phyloP scores from a whole-genome alignment of 2,113 vertebrate genomes.

The Nothoprocta pentlandii region DNA sequence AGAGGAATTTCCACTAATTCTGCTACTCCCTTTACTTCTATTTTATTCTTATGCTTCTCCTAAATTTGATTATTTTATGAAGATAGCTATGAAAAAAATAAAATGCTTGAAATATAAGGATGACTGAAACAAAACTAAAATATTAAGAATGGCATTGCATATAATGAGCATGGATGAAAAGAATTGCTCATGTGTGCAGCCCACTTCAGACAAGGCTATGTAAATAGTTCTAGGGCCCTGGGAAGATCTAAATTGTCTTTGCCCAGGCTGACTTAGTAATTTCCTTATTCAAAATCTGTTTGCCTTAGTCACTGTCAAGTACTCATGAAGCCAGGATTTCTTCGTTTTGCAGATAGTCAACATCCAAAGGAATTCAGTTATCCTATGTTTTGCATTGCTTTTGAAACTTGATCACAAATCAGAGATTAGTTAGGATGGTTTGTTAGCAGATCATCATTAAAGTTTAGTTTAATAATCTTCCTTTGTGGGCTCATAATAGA shows the following conservation, averaged over 20 bases:
- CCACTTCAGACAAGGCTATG: not conserved
- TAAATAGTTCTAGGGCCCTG: not conserved
- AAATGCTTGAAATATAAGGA: not conserved
- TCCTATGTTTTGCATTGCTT: not conserved
- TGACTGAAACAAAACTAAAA: not conserved
- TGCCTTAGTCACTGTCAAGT: not conserved
- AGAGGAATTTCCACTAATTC: not conserved
- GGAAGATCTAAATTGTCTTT: not conserved
- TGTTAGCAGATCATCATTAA: constrained; percentile 45
- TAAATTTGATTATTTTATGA: not conserved
- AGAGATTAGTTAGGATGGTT: constrained; percentile 34
- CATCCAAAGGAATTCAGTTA: not conserved
- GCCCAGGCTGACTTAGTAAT: not conserved
- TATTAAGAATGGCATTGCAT: fast-evolving
- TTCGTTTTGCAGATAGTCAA: not conserved
- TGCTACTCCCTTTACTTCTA: not conserved
- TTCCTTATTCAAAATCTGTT: not conserved
- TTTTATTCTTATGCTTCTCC: not conserved
- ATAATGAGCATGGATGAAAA: not conserved
- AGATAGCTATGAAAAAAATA: not conserved
- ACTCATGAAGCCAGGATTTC: not conserved
- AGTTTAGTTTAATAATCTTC: constrained; percentile 35
- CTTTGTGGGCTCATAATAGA: constrained; percentile 11
- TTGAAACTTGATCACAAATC: not conserved
- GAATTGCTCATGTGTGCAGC: not conserved